A percentile compares a stretch with the other conserved stretches of the same genome.
These are phyloP conservation scores for Emmelina monodactyla DNA, from an alignment of 2,888 invertebrate genomes.

Conservation along the genomic window DNA sequence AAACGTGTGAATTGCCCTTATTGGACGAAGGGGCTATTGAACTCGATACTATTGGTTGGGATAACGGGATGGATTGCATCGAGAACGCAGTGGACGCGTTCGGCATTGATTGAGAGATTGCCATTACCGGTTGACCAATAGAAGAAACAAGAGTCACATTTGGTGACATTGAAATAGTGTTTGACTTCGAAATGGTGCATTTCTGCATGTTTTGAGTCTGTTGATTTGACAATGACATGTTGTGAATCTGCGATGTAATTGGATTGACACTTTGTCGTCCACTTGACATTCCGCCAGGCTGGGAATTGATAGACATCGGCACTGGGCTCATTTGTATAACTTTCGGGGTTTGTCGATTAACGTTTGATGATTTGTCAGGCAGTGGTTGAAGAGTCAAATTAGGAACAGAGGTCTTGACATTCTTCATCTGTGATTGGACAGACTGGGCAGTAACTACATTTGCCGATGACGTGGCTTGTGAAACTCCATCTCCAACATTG, in stretches of 20 bases:
- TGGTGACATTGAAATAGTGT: constrained; percentile 47
- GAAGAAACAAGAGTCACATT: constrained; percentile 55
- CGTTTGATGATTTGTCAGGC: constrained; percentile 41
- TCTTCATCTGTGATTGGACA: constrained; percentile 49
- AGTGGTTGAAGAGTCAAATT: constrained; percentile 57
- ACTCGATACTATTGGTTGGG: constrained; percentile 58
- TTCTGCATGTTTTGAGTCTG: constrained; percentile 42
- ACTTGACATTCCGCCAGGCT: constrained; percentile 35
- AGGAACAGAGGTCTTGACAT: constrained; percentile 44
- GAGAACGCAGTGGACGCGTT: constrained; percentile 40
- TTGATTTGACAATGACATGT: constrained; percentile 46
- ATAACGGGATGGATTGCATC: constrained; percentile 52
- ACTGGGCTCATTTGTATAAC: constrained; percentile 51
- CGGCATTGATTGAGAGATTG: constrained; percentile 53
- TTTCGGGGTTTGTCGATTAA: constrained; percentile 49
- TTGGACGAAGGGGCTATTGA: constrained; percentile 47
- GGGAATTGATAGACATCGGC: constrained; percentile 34
- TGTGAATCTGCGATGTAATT: constrained; percentile 56
- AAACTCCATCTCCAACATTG: constrained; percentile 61
- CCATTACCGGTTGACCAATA: constrained; percentile 56
- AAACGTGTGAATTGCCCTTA: constrained; percentile 49
- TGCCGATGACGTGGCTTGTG: constrained; percentile 38
- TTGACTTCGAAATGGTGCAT: constrained; percentile 37
- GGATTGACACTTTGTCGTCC: constrained; percentile 53
- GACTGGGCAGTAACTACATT: constrained; percentile 52